These are phyloP conservation scores for Thalpophila matura DNA, from an alignment of 2,888 invertebrate genomes.

Conservation along the genomic window DNA sequence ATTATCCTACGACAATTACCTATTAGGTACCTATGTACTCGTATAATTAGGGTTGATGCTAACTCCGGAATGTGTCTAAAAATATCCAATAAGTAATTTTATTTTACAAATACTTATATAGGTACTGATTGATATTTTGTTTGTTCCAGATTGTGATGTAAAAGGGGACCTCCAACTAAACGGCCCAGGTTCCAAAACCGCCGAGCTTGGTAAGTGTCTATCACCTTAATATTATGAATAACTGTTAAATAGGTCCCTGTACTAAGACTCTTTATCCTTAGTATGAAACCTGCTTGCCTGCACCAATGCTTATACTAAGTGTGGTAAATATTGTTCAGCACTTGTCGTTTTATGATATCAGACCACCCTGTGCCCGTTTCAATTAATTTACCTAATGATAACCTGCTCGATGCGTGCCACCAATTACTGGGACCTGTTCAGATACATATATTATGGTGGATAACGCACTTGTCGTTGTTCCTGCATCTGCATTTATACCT, in stretches of 20 bases:
- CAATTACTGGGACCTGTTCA: background rate
- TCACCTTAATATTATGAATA: too few relatives aligned
- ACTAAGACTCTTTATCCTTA: too few relatives aligned
- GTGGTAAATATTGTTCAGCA: background rate
- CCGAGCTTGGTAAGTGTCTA: slow-evolving; percentile 91
- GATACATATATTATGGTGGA: background rate
- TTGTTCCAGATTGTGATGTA: slow-evolving; percentile 95
- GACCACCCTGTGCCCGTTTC: background rate
- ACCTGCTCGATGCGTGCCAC: background rate
- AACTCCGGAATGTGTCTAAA: background rate
- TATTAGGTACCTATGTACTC: too few relatives aligned
- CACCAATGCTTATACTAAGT: too few relatives aligned
- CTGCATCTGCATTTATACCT: too few relatives aligned
- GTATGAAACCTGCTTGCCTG: too few relatives aligned
- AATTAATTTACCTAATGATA: background rate
- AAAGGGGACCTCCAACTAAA: slow-evolving; percentile 95
- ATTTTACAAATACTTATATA: too few relatives aligned
- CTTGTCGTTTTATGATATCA: slow-evolving; percentile 10
- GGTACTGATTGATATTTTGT: slow-evolving; percentile 13
- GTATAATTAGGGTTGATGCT: too few relatives aligned
- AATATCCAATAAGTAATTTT: background rate
- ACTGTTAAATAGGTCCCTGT: too few relatives aligned
- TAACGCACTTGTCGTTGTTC: background rate
- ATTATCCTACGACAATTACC: too few relatives aligned
- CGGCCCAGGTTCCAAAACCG: slow-evolving; percentile 94